Evolutionary conservation across 1,140 invertebrate species (phyloP).

Genomic region (Zaprionus camerounensis): DNA sequence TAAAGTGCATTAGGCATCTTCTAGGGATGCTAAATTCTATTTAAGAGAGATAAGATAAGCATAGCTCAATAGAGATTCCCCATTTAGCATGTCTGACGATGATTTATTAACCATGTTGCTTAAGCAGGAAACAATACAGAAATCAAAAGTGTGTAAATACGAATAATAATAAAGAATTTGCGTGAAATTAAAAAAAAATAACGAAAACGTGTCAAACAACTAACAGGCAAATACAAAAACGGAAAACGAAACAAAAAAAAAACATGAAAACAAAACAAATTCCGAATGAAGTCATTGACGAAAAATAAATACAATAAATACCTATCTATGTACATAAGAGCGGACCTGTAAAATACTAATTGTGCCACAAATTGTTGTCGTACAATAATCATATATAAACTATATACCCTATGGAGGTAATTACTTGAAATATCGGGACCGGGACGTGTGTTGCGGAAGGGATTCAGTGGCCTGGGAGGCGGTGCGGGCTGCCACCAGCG

Average conservation of each 20-base stretch:
- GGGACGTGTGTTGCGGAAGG: constrained; percentile 69
- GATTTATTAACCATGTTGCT: constrained; percentile 23
- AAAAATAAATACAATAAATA: constrained; percentile 40
- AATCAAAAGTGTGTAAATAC: constrained; percentile 40
- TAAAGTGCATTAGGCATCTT: neutral
- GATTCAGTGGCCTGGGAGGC: constrained; percentile 61
- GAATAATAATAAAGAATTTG: constrained; percentile 23
- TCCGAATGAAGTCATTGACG: constrained; percentile 48
- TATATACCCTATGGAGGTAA: constrained; percentile 24
- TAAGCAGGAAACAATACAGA: constrained; percentile 32
- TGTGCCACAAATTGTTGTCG: constrained; percentile 12
- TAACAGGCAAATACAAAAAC: constrained; percentile 35
- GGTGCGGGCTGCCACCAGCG: constrained; percentile 62
- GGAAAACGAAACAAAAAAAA: constrained; percentile 45
- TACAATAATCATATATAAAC: constrained; percentile 18
- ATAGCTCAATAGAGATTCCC: neutral
- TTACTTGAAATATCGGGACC: constrained; percentile 70
- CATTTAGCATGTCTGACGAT: neutral
- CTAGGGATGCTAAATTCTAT: neutral
- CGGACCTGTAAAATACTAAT: constrained; percentile 25
- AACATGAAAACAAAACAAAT: constrained; percentile 38
- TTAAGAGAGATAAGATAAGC: constrained; percentile 16
- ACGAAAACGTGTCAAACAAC: constrained; percentile 69
- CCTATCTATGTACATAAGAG: constrained; percentile 15
- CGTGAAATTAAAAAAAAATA: constrained; percentile 47